phyloP scores from a whole-genome alignment of 1,140 invertebrate genomes.

The Drosophila auraria region DNA sequence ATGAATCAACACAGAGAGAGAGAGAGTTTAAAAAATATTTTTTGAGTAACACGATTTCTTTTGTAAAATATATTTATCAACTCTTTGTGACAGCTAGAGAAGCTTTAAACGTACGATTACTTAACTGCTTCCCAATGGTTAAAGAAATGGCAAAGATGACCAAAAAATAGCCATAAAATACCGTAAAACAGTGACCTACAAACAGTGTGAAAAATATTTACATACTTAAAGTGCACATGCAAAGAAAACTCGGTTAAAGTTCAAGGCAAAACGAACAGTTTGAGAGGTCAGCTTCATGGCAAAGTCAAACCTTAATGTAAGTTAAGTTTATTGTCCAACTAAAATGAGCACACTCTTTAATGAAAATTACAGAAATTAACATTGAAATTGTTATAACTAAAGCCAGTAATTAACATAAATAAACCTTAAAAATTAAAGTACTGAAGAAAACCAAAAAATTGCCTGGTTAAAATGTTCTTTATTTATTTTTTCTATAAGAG shows the following conservation, averaged over 20 bases:
- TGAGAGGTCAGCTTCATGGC: not conserved
- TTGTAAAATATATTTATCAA: slow-evolving; percentile 1
- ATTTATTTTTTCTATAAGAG: not conserved
- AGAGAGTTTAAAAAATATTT: not conserved
- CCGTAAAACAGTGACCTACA: slow-evolving; percentile 36
- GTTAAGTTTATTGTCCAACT: not conserved
- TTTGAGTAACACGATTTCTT: not conserved
- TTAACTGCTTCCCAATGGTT: not conserved
- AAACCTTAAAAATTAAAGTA: not conserved
- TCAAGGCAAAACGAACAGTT: slow-evolving; percentile 23
- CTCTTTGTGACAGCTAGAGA: not conserved
- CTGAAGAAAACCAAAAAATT: not conserved
- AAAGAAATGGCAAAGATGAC: slow-evolving; percentile 62
- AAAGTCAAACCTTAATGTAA: slow-evolving; percentile 2
- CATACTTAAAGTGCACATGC: slow-evolving; percentile 6
- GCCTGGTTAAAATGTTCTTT: not conserved
- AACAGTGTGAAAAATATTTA: slow-evolving; percentile 12
- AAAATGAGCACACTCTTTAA: not conserved
- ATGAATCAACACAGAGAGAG: not conserved
- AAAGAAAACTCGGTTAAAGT: slow-evolving; percentile 29
- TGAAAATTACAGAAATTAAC: not conserved
- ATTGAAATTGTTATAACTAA: not conserved
- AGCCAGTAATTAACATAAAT: too few species aligned
- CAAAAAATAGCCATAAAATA: slow-evolving; percentile 3
- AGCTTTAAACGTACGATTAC: not conserved